Evolutionary conservation across 2,113 vertebrate genomes (phyloP).

Genomic region (Micromys minutus): DNA sequence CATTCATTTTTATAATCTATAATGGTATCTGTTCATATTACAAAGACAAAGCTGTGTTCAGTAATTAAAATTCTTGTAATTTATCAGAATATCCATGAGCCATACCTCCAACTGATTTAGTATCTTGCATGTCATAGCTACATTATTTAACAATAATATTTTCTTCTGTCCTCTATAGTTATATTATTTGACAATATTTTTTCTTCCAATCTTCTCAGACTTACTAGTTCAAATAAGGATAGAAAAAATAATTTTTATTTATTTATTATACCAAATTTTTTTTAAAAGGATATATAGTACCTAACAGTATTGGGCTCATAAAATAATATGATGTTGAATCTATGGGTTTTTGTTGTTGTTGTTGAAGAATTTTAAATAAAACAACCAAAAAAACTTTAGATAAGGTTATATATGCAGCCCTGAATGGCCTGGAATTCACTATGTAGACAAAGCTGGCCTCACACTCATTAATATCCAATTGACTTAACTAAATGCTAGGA

Average conservation of each 20-base stretch:
- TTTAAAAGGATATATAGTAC: background rate
- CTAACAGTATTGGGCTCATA: constrained; percentile 15
- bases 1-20: constrained; percentile 21
- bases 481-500: background rate
- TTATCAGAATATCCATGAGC: background rate
- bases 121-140: background rate
- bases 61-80: constrained; percentile 20
- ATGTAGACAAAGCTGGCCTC: background rate
- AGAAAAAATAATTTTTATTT: background rate
- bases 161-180: background rate
- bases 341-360: background rate
- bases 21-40: background rate
- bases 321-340: background rate
- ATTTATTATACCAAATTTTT: no score
- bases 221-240: background rate
- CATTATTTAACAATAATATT: background rate
- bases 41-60: background rate
- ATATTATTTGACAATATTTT: background rate
- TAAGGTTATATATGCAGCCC: background rate
- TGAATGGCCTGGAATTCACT: background rate
- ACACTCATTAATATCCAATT: background rate
- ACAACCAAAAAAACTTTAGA: background rate
- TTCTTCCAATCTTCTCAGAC: background rate
- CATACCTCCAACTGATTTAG: background rate
- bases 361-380: background rate